Evolutionary conservation across 92 coral and sea anemone species (phyloP), one percentile per base, ranked within the genome.

Genomic region (Palythoa heliodiscus): DNA sequence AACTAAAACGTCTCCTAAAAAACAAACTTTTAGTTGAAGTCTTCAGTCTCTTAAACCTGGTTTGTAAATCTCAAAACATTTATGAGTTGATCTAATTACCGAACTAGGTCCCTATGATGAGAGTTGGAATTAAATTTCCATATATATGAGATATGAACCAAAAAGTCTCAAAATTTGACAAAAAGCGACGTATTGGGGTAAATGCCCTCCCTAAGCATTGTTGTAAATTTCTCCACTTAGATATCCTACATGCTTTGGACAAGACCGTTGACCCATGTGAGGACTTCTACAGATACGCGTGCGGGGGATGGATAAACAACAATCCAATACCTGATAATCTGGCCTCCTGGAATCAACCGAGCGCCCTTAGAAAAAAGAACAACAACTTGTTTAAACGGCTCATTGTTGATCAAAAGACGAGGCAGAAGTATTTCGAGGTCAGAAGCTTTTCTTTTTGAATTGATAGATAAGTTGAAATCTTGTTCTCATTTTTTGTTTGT

Each of bases 301-400:
- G 97, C 48, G 97, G 97, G 3, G 97, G 97, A 0, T 93, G 97
- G 97, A 88, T 87, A 2, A 84, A 80, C 48, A 91, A 83, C 78
- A 85, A 93, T 69, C 97, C 97, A 14, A 91, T 93, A 20, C 97
- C 95, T 7, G 87, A 91, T 12, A 80, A 86, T 64, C 80, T 73
- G 78, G 53, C 92, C 11, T 48, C 48, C 50, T 93, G 97, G 97
- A 90, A 83, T 37, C 97, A 93, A 75, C 90, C 91, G 2, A 50
- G 73, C 24, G 76, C 75, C 53, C 72, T 93, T 0, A 58, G 68
- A 58, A 52, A 67, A 53, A 78, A 82, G 70, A 93, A 92, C 77
- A 76, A 82, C 11, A 81, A 88, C 29, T 84, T 91, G 61, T 35
- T 93, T 77, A 92, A 85, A 77, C 83, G 92, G 23, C 89, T 93